These are phyloP conservation scores for Diogma glabrata DNA, from an alignment of 2,888 invertebrate genomes.

Conservation along the genomic window DNA sequence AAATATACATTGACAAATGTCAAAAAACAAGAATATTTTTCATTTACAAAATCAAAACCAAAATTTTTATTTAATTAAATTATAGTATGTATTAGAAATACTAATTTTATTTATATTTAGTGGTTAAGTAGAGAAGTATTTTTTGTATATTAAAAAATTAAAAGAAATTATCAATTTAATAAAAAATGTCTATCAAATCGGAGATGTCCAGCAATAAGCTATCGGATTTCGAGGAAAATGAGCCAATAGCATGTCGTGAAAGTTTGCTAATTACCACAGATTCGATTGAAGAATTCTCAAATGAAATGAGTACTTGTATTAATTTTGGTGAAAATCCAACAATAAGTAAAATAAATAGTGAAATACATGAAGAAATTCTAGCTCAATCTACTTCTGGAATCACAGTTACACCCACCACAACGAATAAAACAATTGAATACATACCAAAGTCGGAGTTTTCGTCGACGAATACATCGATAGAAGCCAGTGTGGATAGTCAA, in stretches of 20 bases:
- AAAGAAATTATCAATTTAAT: no score
- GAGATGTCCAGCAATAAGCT: no score
- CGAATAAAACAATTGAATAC: conserved; percentile 21
- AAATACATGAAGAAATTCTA: background rate
- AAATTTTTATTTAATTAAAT: no score
- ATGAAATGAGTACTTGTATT: conserved; percentile 42
- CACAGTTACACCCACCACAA: conserved; percentile 19
- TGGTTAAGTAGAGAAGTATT: no score
- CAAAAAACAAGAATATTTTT: no score
- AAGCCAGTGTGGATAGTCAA: conserved; percentile 32
- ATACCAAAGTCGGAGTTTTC: conserved; percentile 16
- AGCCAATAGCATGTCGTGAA: conserved; percentile 31
- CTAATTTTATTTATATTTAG: no score
- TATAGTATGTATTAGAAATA: no score
- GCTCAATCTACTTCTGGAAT: no score
- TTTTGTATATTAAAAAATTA: no score
- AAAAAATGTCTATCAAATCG: no score
- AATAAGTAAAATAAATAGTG: background rate
- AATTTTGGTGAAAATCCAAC: background rate
- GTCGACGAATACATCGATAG: conserved; percentile 20
- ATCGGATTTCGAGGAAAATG: conserved; percentile 6
- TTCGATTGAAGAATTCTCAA: conserved; percentile 56
- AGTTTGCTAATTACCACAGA: conserved; percentile 60
- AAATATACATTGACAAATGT: no score
- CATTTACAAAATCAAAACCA: no score